These are phyloP conservation scores for Leptothorax acervorum DNA, from an alignment of 2,888 invertebrate genomes.

Conservation along the genomic window DNA sequence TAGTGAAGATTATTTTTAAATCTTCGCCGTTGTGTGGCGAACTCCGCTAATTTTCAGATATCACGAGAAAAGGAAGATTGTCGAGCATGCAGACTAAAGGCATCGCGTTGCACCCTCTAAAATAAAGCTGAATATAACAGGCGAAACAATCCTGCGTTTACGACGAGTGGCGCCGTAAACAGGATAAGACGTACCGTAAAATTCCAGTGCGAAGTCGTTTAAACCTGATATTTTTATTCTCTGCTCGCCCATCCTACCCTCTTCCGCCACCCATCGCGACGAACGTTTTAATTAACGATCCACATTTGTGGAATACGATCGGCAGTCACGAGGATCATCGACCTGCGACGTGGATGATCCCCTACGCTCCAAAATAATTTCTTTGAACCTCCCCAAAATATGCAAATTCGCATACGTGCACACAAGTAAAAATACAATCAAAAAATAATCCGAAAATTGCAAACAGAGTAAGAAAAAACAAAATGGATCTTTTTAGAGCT, in stretches of 20 bases:
- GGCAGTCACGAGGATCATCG: background rate
- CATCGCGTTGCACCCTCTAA: constrained; percentile 14
- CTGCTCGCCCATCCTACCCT: constrained; percentile 1
- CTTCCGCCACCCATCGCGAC: constrained; percentile 32
- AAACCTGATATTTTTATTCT: constrained; percentile 48
- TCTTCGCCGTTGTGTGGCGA: background rate
- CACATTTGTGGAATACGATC: constrained; percentile 24
- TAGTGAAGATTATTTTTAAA: constrained; percentile 7
- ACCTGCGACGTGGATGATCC: background rate
- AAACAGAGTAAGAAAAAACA: background rate
- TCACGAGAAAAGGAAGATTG: background rate
- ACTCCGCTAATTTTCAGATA: constrained; percentile 8
- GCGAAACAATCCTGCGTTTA: constrained; percentile 45
- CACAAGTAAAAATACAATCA: background rate
- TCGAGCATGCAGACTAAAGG: background rate
- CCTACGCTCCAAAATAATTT: background rate
- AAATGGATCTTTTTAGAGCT: background rate
- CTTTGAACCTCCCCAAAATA: background rate
- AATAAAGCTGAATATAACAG: constrained; percentile 44
- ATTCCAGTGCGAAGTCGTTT: constrained; percentile 40
- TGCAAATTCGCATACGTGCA: background rate
- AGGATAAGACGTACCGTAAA: constrained; percentile 49
- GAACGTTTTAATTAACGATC: constrained; percentile 43
- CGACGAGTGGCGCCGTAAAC: constrained; percentile 47
- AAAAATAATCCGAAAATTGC: background rate